phyloP scores from a whole-genome alignment of 2,113 vertebrate genomes.

The Mormyrus lacerda region DNA sequence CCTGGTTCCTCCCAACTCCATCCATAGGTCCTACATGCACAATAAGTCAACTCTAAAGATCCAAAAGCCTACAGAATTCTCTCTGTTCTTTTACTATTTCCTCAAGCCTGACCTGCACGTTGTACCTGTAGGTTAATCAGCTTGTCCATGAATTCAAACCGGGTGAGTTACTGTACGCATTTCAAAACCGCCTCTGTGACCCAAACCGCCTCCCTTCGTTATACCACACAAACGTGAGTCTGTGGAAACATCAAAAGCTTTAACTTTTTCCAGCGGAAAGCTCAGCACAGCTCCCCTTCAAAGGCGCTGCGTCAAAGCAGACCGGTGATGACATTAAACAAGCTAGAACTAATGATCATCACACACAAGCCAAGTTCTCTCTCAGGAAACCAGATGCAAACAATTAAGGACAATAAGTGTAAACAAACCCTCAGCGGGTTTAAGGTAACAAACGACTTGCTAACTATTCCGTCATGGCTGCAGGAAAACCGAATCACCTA shows the following conservation, averaged over 20 bases:
- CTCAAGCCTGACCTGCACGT: not conserved
- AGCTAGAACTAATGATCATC: not conserved
- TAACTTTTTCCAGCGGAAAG: not conserved
- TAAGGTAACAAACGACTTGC: not conserved
- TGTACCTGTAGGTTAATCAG: not conserved
- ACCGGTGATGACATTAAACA: not conserved
- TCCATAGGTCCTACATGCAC: not conserved
- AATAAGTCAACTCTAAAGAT: not conserved
- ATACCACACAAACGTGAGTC: not conserved
- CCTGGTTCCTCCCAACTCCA: not conserved
- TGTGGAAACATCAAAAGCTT: not conserved
- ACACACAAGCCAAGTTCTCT: not conserved
- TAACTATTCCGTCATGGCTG: not conserved
- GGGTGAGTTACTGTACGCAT: not conserved
- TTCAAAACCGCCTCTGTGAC: not conserved
- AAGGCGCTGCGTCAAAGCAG: not conserved
- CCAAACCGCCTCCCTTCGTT: not conserved
- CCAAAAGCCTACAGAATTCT: not conserved
- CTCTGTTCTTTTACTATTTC: not conserved
- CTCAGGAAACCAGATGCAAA: constrained; percentile 5
- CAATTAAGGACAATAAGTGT: not conserved
- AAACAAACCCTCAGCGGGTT: not conserved
- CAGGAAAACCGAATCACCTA: not conserved
- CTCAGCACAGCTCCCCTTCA: not conserved
- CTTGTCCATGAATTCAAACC: not conserved